Evolutionary conservation across 2,888 invertebrate genomes (phyloP).

Genomic region (Amblyjoppa fuscipennis): DNA sequence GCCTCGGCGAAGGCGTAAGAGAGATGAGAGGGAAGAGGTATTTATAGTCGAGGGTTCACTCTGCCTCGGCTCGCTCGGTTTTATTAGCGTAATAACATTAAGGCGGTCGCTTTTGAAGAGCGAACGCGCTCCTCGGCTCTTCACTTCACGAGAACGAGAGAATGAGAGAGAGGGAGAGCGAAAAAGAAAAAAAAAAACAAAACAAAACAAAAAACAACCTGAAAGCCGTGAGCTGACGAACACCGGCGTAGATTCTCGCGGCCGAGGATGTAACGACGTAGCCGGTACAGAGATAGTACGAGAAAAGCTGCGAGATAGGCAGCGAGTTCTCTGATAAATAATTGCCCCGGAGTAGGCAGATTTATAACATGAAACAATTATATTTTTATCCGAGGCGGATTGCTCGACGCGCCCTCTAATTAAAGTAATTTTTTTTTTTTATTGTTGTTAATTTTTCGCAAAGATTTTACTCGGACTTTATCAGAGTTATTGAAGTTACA

Average conservation of each 20-base stretch:
- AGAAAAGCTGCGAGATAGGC: constrained; percentile 27
- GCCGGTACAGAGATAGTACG: constrained; percentile 54
- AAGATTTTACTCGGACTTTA: too few species aligned
- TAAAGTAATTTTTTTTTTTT: background rate
- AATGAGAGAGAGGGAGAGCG: constrained; percentile 56
- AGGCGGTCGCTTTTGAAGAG: constrained; percentile 81
- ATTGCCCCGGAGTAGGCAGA: constrained; percentile 40
- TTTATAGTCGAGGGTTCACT: constrained; percentile 77
- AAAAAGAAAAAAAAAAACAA: constrained; percentile 56
- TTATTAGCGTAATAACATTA: constrained; percentile 83
- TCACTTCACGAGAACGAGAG: constrained; percentile 42
- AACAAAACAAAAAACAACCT: background rate
- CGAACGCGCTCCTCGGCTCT: constrained; percentile 57
- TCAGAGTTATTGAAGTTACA: too few species aligned
- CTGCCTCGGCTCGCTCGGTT: constrained; percentile 78
- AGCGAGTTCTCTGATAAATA: constrained; percentile 20
- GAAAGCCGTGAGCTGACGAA: constrained; percentile 59
- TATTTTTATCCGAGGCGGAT: background rate
- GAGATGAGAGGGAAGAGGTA: constrained; percentile 71
- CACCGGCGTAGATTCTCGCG: constrained; percentile 62
- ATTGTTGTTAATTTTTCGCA: background rate
- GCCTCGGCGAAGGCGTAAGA: constrained; percentile 38
- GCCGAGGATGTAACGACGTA: constrained; percentile 44
- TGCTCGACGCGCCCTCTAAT: background rate
- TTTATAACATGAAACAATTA: constrained; percentile 10